These are phyloP conservation scores for Austrolebias charrua DNA, from an alignment of 2,797 vertebrate genomes.

Conservation along the genomic window DNA sequence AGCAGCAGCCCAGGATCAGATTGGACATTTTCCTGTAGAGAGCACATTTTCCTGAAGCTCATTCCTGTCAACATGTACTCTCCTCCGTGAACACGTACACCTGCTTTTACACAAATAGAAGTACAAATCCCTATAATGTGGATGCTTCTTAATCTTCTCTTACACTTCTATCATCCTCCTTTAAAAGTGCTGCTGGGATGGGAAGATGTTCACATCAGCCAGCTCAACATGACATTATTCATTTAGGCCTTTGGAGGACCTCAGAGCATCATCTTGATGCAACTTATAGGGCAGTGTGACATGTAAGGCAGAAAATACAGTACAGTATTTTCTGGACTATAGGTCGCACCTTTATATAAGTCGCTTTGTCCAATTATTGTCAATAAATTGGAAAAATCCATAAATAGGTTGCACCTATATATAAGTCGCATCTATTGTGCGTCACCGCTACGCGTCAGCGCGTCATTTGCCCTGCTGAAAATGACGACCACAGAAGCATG, in stretches of 20 bases:
- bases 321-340: too few species aligned
- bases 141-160: background rate
- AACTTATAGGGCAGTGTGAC: too few species aligned
- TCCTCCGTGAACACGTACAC: slow-evolving; percentile 3
- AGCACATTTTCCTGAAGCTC: slow-evolving; percentile 32
- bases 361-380: too few species aligned
- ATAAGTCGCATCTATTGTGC: too few species aligned
- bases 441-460: too few species aligned
- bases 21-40: slow-evolving; percentile 62
- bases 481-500: too few species aligned
- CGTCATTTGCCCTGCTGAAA: too few species aligned
- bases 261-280: slow-evolving; percentile 32
- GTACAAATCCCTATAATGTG: slow-evolving; percentile 1
- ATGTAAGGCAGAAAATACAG: too few species aligned
- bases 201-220: slow-evolving; percentile 30
- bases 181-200: slow-evolving; percentile 31
- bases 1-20: slow-evolving; percentile 58
- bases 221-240: slow-evolving; percentile 60
- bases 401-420: too few species aligned
- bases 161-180: slow-evolving; percentile 1
- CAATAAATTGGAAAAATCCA: too few species aligned
- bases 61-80: slow-evolving; percentile 14
- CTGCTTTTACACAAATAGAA: background rate
- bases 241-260: slow-evolving; percentile 53
- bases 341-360: too few species aligned